Conservation (phyloP, 2,888 invertebrate genomes). For the Nasonia oneida region DNA sequence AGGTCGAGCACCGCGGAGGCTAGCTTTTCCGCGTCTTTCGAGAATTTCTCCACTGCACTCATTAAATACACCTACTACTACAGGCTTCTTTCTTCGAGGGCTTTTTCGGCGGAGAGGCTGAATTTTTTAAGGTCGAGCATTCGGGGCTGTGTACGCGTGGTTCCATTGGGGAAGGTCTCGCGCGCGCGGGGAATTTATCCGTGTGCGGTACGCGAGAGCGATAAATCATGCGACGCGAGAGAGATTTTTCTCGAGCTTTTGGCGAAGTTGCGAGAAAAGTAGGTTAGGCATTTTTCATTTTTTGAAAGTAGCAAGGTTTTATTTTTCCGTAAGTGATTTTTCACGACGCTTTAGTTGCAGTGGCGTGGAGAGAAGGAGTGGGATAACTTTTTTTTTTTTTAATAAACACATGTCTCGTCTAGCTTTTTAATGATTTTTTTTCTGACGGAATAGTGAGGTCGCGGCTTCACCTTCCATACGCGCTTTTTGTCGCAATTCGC, state of each 20-base stretch:
- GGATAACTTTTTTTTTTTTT: neutral
- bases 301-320: neutral
- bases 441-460: too few relatives aligned
- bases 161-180: too few relatives aligned
- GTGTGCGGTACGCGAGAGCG: neutral
- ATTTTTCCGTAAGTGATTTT: neutral
- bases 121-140: too few relatives aligned
- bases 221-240: neutral
- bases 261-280: neutral
- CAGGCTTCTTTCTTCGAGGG: neutral
- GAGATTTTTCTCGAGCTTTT: neutral
- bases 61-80: neutral
- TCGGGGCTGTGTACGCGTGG: too few relatives aligned
- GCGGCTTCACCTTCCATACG: too few relatives aligned
- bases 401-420: neutral
- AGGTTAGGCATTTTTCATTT: neutral
- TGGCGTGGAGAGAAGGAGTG: neutral
- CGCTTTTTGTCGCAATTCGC: neutral
- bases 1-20: neutral
- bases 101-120: neutral
- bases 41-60: neutral
- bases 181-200: too few relatives aligned
- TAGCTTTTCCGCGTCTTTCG: neutral
- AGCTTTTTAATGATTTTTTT: neutral
- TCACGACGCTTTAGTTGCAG: neutral